Evolutionary conservation across 2,888 invertebrate species (phyloP).

Genomic region (Drosophila yooni): DNA sequence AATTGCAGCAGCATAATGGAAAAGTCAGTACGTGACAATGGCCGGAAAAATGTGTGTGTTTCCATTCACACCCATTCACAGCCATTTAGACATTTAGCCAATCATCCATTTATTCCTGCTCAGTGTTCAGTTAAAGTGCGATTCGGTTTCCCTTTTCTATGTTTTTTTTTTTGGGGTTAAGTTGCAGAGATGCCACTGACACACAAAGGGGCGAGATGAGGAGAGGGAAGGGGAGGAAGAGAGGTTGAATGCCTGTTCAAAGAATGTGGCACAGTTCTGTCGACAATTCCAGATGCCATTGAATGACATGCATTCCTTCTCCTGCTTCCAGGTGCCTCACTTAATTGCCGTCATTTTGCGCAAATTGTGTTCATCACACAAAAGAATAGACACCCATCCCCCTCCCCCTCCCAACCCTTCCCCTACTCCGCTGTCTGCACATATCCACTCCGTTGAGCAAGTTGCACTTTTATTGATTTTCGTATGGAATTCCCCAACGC

Average conservation of each 20-base stretch:
- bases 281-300: constrained; percentile 33
- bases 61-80: constrained; percentile 48
- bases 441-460: neutral
- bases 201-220: constrained; percentile 10
- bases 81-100: constrained; percentile 18
- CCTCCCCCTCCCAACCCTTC: neutral
- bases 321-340: constrained; percentile 51
- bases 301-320: constrained; percentile 3
- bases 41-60: constrained; percentile 58
- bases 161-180: constrained; percentile 2
- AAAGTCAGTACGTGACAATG: constrained; percentile 75
- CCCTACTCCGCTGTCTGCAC: neutral
- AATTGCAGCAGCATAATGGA: constrained; percentile 37
- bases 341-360: constrained; percentile 70
- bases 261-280: constrained; percentile 13
- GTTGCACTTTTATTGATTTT: constrained; percentile 62
- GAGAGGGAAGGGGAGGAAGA: neutral
- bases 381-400: constrained; percentile 21
- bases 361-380: constrained; percentile 63
- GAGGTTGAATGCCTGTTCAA: neutral
- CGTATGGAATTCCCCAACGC: constrained; percentile 6
- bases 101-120: constrained; percentile 21
- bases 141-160: constrained; percentile 11
- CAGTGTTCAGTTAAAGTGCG: constrained; percentile 12
- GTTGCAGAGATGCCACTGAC: constrained; percentile 18